Conservation (phyloP, 2,113 vertebrate species). For the Archilochus colubris region DNA sequence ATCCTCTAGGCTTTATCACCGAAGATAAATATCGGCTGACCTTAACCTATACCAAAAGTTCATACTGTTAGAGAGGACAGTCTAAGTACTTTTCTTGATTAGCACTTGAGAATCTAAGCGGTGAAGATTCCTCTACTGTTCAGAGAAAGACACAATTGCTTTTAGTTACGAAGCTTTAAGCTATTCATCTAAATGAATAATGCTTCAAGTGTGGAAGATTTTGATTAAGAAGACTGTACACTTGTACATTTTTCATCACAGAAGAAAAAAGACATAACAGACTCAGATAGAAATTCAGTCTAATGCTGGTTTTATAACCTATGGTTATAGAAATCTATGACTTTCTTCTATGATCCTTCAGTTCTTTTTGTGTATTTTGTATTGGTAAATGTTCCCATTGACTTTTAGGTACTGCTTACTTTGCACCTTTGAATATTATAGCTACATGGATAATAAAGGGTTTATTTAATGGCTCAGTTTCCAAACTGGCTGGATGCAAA, state of each 20-base stretch:
- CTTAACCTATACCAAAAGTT: background rate
- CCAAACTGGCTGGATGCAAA: background rate
- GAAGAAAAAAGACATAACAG: background rate
- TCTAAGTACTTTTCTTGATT: background rate
- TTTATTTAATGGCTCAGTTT: background rate
- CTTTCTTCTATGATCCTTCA: background rate
- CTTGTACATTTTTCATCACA: background rate
- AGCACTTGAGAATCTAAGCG: background rate
- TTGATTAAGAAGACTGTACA: background rate
- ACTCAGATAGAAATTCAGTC: background rate
- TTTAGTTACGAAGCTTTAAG: background rate
- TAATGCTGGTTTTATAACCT: background rate
- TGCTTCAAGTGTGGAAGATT: background rate
- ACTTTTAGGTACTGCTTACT: background rate
- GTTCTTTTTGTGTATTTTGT: background rate
- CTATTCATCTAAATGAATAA: background rate
- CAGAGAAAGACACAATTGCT: background rate
- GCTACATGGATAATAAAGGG: background rate
- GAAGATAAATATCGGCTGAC: background rate
- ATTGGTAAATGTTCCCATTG: background rate
- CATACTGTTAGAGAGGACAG: background rate
- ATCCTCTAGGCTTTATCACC: background rate
- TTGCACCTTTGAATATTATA: background rate
- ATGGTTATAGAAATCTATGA: background rate
- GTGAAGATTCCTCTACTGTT: background rate